phyloP scores from a whole-genome alignment of 92 coral and sea anemone genomes.

The Phenganax subtilis region DNA sequence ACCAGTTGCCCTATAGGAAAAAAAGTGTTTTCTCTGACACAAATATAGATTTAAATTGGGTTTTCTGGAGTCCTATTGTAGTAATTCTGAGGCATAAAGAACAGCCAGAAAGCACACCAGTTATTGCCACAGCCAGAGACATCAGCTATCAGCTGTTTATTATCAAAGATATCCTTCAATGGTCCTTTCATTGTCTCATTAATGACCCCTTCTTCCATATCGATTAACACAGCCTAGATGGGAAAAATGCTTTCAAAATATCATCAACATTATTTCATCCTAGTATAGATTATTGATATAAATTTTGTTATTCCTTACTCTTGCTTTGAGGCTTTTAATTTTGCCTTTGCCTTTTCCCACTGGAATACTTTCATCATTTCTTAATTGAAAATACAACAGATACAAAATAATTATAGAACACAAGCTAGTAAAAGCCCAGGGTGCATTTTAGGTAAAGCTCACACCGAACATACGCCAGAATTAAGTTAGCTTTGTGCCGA shows the following conservation, averaged over 20 bases:
- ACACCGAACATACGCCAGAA: no score
- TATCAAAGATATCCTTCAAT: constrained; percentile 85
- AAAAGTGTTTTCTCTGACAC: not conserved
- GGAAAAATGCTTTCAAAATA: not conserved
- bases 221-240: constrained; percentile 83
- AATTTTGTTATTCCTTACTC: constrained; percentile 53
- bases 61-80: not conserved
- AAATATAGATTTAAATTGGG: not conserved
- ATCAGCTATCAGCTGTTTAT: constrained; percentile 87
- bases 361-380: constrained; percentile 70
- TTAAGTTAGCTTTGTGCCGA: no score
- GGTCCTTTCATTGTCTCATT: constrained; percentile 87
- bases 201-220: constrained; percentile 98
- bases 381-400: not conserved
- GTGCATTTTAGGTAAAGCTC: not conserved
- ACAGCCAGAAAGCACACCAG: constrained; percentile 47
- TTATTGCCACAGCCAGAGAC: constrained; percentile 99
- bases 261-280: not conserved
- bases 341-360: constrained; percentile 80
- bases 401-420: not conserved
- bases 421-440: not conserved
- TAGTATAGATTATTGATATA: not conserved
- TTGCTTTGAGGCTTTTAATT: constrained; percentile 86
- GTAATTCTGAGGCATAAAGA: not conserved
- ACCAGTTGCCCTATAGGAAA: constrained; percentile 82